phyloP scores from a whole-genome alignment of 2,797 vertebrate species.

The Pyrocephalus nanus region DNA sequence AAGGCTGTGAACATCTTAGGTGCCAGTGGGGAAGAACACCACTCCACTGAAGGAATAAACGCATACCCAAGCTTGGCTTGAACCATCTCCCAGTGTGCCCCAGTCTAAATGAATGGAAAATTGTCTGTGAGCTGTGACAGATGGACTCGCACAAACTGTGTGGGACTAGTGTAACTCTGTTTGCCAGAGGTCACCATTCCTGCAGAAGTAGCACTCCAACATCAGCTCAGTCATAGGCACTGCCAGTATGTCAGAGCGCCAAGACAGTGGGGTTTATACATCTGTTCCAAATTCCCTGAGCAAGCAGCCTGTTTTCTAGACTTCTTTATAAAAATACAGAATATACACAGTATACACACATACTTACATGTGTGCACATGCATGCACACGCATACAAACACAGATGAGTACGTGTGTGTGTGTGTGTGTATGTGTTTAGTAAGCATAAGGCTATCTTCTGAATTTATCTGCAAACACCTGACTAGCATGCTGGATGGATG shows the following conservation, averaged over 20 bases:
- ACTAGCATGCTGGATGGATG: not conserved
- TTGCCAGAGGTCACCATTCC: not conserved
- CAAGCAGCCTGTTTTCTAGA: not conserved
- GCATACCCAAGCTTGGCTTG: not conserved
- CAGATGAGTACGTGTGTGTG: not conserved
- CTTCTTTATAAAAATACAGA: not conserved
- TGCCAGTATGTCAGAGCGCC: fast-evolving
- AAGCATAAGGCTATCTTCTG: not conserved
- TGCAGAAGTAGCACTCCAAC: not conserved
- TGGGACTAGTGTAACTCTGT: not conserved
- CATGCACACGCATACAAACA: not conserved
- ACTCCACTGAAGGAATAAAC: not conserved
- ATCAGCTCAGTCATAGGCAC: fast-evolving
- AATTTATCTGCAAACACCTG: not conserved
- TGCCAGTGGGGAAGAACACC: not conserved
- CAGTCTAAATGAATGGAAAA: not conserved
- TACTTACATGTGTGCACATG: not conserved
- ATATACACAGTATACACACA: too few relatives aligned
- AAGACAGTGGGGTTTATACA: fast-evolving
- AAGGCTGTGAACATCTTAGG: not conserved
- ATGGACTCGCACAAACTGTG: not conserved
- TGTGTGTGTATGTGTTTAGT: too few relatives aligned
- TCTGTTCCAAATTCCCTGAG: not conserved
- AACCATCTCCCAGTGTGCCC: not conserved
- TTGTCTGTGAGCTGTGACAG: not conserved